Evolutionary conservation across 2,888 invertebrate genomes (phyloP).

Genomic region (Micropterix aruncella): DNA sequence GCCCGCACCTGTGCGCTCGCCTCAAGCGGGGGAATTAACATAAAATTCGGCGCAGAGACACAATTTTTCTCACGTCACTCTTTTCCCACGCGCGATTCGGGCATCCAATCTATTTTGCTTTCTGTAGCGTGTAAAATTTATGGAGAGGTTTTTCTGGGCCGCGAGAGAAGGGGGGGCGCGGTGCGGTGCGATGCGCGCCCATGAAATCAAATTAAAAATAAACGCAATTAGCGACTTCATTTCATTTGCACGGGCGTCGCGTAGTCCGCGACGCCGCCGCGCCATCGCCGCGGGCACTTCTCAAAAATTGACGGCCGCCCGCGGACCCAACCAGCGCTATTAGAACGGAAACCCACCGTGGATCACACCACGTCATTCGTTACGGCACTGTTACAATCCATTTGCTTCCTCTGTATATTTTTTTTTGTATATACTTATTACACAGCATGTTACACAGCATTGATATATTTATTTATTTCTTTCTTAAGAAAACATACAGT

Average conservation of each 20-base stretch:
- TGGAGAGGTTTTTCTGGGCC: not conserved
- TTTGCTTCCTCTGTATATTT: too few species aligned
- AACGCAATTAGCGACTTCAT: not conserved
- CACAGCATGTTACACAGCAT: too few species aligned
- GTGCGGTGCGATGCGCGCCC: not conserved
- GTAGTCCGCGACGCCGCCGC: too few species aligned
- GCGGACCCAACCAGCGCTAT: too few species aligned
- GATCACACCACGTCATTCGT: too few species aligned
- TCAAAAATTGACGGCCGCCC: too few species aligned
- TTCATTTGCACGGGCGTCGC: not conserved
- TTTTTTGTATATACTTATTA: too few species aligned
- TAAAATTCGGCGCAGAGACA: not conserved
- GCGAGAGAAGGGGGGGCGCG: not conserved
- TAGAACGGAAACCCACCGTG: too few species aligned
- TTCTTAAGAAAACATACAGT: too few species aligned
- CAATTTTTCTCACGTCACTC: not conserved
- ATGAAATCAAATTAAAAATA: not conserved
- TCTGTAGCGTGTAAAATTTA: not conserved
- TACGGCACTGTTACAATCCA: too few species aligned
- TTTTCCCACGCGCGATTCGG: not conserved
- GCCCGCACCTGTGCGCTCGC: too few species aligned
- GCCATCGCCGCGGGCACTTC: not conserved
- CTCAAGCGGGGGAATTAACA: not conserved
- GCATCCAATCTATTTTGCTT: not conserved
- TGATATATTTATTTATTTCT: too few species aligned